Conservation (phyloP, 1,140 invertebrate genomes). For the Solen grandis region DNA sequence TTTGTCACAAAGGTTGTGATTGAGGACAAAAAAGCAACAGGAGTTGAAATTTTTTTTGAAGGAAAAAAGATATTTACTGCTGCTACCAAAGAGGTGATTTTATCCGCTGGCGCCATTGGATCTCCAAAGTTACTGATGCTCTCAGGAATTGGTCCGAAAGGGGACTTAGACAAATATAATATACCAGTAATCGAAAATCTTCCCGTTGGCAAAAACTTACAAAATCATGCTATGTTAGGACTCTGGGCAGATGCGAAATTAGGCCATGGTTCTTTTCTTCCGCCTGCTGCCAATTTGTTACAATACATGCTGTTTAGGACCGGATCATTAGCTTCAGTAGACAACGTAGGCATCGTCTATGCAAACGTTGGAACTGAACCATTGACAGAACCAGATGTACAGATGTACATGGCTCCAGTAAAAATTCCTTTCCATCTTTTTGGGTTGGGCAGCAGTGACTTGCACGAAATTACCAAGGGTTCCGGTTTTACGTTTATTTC, state of each 20-base stretch:
- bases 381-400: neutral
- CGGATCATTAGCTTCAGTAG: neutral
- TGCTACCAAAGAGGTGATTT: slow-evolving; percentile 90
- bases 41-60: neutral
- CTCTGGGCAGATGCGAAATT: neutral
- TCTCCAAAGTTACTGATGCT: slow-evolving; percentile 94
- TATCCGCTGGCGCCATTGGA: slow-evolving; percentile 90
- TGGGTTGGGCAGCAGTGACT: neutral
- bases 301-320: neutral
- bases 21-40: neutral
- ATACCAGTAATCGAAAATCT: slow-evolving; percentile 82
- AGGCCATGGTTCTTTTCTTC: neutral
- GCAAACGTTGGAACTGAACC: neutral
- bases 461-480: neutral
- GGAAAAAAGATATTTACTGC: slow-evolving; percentile 75
- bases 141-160: slow-evolving; percentile 90
- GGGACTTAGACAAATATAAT: slow-evolving; percentile 59
- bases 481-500: neutral
- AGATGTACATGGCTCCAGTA: neutral
- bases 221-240: slow-evolving; percentile 2
- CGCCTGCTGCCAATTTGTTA: neutral
- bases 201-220: slow-evolving; percentile 93
- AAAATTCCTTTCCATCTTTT: neutral
- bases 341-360: neutral
- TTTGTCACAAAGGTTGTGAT: slow-evolving; percentile 25